These are phyloP conservation scores for Prionailurus bengalensis DNA, from an alignment of 2,113 vertebrate species.

Conservation along the genomic window DNA sequence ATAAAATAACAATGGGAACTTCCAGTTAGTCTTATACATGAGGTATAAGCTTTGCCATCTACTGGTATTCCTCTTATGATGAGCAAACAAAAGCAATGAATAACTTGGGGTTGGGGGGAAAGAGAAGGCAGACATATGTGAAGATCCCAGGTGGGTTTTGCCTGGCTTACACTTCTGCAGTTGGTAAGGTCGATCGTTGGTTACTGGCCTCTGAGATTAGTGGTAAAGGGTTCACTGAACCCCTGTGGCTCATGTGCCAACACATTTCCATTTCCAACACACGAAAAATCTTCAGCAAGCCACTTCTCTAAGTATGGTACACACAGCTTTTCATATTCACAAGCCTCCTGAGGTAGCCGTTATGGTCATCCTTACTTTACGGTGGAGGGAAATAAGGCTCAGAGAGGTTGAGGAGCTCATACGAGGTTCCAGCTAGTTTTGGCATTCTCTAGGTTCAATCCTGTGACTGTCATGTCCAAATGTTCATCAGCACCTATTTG, in stretches of 20 bases:
- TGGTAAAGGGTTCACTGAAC: background rate
- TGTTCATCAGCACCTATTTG: background rate
- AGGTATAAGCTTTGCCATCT: background rate
- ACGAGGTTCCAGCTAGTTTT: background rate
- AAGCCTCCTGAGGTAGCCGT: background rate
- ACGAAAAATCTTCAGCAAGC: background rate
- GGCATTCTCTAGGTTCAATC: background rate
- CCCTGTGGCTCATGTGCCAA: background rate
- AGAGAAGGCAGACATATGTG: rapidly evolving
- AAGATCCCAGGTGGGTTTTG: background rate
- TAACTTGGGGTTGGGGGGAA: background rate
- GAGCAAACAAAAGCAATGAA: background rate
- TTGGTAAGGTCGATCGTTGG: background rate
- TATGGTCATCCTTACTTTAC: background rate
- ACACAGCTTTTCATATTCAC: background rate
- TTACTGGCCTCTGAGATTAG: background rate
- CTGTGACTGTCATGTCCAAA: too few relatives aligned
- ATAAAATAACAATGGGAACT: background rate
- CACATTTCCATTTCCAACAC: background rate
- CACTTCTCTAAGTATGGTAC: background rate
- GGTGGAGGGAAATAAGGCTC: background rate
- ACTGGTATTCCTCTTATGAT: background rate
- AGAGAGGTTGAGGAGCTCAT: background rate
- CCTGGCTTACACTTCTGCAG: background rate
- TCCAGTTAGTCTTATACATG: background rate